Percentiles rank a stretch among this genome's conserved stretches.
phyloP scores from a whole-genome alignment of 1,140 invertebrate species.

The Aphelinus certus region DNA sequence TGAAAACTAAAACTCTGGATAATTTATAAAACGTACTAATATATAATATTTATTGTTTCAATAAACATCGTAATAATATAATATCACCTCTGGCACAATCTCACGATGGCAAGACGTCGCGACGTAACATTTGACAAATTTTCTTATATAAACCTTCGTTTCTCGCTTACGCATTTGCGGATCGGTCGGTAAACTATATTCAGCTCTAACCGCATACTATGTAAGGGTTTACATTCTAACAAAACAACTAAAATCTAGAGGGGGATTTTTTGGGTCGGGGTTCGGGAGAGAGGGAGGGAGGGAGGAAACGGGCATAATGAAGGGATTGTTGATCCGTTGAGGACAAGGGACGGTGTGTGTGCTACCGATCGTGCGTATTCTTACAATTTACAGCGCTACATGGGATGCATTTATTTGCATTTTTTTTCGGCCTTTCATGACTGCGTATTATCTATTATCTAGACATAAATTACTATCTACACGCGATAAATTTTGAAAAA shows the following conservation, averaged over 20 bases:
- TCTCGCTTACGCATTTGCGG: conserved; percentile 38
- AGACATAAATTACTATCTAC: background rate
- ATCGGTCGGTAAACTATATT: conserved; percentile 49
- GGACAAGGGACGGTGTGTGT: too few relatives aligned
- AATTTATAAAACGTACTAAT: conserved; percentile 68
- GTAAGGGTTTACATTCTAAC: conserved; percentile 52
- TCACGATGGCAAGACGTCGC: conserved; percentile 67
- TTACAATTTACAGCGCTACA: background rate
- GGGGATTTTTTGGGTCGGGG: conserved; percentile 29
- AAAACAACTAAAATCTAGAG: conserved; percentile 49
- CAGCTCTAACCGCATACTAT: conserved; percentile 48
- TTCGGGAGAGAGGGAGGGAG: conserved; percentile 36
- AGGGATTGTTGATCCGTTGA: too few relatives aligned
- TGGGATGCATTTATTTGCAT: too few relatives aligned
- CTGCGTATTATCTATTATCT: background rate
- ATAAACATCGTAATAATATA: conserved; percentile 67
- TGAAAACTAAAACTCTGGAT: conserved; percentile 38
- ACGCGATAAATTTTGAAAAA: conserved; percentile 9
- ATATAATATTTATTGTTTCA: conserved; percentile 67
- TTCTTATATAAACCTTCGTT: conserved; percentile 39
- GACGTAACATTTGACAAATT: conserved; percentile 54
- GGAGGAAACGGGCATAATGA: background rate
- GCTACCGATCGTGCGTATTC: conserved; percentile 44
- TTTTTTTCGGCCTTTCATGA: conserved; percentile 16
- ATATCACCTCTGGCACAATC: conserved; percentile 69